Conservation (phyloP, 64 coral and sea anemone species). For the Anthopleura sola region DNA sequence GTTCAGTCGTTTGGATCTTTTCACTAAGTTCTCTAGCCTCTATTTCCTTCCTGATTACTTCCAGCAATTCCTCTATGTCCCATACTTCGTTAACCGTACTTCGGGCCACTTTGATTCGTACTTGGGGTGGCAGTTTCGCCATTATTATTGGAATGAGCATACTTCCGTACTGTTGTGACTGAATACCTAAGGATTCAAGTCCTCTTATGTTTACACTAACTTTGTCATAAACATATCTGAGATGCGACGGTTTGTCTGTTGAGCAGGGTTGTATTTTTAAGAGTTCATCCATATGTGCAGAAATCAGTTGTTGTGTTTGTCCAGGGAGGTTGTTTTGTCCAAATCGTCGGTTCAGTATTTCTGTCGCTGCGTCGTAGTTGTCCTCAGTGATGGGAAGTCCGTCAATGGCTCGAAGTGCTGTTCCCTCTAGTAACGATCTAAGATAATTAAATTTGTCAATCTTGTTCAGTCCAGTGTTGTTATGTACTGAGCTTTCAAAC, state of each 20-base stretch:
- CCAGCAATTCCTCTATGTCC: slow-evolving; percentile 31
- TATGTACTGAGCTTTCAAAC: slow-evolving; percentile 37
- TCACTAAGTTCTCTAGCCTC: neutral
- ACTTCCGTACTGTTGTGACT: slow-evolving; percentile 15
- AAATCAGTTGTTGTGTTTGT: slow-evolving; percentile 31
- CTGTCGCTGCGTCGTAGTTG: slow-evolving; percentile 22
- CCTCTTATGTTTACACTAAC: neutral
- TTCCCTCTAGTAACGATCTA: slow-evolving; percentile 2
- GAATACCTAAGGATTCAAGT: neutral
- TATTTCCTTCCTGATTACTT: slow-evolving; percentile 23
- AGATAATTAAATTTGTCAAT: slow-evolving; percentile 58
- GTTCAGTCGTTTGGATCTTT: neutral
- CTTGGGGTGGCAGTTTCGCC: neutral
- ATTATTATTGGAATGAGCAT: slow-evolving; percentile 19
- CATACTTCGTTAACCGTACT: neutral
- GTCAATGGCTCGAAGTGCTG: neutral
- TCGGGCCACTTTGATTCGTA: neutral
- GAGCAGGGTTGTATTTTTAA: neutral
- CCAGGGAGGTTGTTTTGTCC: no score
- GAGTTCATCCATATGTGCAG: neutral
- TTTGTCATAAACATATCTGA: slow-evolving; percentile 2
- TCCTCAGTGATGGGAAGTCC: slow-evolving; percentile 20
- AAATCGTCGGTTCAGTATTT: slow-evolving; percentile 18
- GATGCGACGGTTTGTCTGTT: no score
- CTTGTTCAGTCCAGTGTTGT: slow-evolving; percentile 6